Conservation (phyloP, 1,140 invertebrate genomes). For the Zaprionus tsacasi region DNA sequence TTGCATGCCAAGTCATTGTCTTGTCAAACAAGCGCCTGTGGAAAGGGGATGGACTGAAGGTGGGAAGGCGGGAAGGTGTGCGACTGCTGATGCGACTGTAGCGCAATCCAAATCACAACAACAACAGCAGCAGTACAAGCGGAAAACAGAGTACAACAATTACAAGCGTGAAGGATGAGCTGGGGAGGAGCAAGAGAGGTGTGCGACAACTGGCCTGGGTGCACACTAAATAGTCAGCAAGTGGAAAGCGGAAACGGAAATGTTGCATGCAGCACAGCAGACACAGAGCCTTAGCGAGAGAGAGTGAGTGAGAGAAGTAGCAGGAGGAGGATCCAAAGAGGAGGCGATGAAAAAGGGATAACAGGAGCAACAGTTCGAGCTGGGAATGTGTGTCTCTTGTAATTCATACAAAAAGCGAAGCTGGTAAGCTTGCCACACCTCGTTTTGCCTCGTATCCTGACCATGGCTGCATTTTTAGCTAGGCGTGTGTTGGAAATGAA, state of each 20-base stretch:
- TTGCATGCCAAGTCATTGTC: slow-evolving; percentile 73
- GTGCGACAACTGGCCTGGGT: background rate
- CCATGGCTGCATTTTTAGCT: slow-evolving; percentile 77
- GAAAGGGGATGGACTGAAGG: background rate
- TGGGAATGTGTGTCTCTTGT: slow-evolving; percentile 59
- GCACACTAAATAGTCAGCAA: slow-evolving; percentile 79
- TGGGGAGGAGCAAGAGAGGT: background rate
- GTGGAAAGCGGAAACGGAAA: slow-evolving; percentile 80
- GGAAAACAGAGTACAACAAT: slow-evolving; percentile 73
- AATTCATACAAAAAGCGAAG: slow-evolving; percentile 68
- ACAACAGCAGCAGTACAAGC: slow-evolving; percentile 75
- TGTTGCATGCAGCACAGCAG: slow-evolving; percentile 63
- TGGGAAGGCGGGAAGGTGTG: slow-evolving; percentile 1
- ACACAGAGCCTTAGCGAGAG: slow-evolving; percentile 33
- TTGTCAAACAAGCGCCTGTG: slow-evolving; percentile 66
- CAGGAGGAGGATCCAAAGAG: background rate
- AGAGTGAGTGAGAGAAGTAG: background rate
- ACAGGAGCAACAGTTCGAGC: slow-evolving; percentile 18
- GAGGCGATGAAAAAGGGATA: background rate
- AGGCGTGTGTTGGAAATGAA: slow-evolving; percentile 71
- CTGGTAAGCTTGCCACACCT: slow-evolving; percentile 22
- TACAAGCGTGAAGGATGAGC: slow-evolving; percentile 41
- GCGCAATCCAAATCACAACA: slow-evolving; percentile 70
- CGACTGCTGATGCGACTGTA: slow-evolving; percentile 2
- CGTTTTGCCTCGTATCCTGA: slow-evolving; percentile 36